phyloP scores from a whole-genome alignment of 2,113 vertebrate genomes.

The Galeopterus variegatus region DNA sequence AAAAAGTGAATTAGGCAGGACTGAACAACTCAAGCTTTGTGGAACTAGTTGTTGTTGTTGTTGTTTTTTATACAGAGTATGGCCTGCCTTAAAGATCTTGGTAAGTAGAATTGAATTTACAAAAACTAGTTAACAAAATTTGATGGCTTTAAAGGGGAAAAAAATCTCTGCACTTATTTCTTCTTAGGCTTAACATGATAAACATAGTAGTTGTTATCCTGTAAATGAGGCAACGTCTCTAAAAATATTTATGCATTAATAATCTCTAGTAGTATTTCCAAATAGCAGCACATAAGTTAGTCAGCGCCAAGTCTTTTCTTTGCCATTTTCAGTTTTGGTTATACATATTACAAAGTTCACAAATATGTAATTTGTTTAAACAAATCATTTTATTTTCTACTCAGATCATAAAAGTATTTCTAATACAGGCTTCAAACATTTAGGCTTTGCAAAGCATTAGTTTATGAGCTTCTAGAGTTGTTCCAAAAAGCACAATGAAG shows the following conservation, averaged over 20 bases:
- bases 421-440: slow-evolving; percentile 26
- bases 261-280: background rate
- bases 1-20: background rate
- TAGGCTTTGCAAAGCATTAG: slow-evolving; percentile 79
- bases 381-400: background rate
- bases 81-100: slow-evolving; percentile 19
- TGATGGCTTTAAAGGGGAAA: background rate
- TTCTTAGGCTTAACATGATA: slow-evolving; percentile 20
- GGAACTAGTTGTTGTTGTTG: background rate
- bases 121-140: slow-evolving; percentile 27
- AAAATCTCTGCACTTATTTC: background rate
- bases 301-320: slow-evolving; percentile 46
- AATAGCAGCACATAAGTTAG: background rate
- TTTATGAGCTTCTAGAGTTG: slow-evolving; percentile 52
- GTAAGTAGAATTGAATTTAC: slow-evolving; percentile 17
- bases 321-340: slow-evolving; percentile 44
- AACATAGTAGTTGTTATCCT: background rate
- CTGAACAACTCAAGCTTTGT: slow-evolving; percentile 7
- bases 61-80: background rate
- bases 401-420: slow-evolving; percentile 61
- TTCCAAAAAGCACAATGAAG: slow-evolving; percentile 39
- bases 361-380: slow-evolving; percentile 28
- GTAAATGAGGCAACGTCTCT: background rate
- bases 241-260: background rate
- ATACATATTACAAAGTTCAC: background rate